These are phyloP conservation scores for Drosophila bifasciata DNA, from an alignment of 1,140 invertebrate genomes.

Conservation along the genomic window DNA sequence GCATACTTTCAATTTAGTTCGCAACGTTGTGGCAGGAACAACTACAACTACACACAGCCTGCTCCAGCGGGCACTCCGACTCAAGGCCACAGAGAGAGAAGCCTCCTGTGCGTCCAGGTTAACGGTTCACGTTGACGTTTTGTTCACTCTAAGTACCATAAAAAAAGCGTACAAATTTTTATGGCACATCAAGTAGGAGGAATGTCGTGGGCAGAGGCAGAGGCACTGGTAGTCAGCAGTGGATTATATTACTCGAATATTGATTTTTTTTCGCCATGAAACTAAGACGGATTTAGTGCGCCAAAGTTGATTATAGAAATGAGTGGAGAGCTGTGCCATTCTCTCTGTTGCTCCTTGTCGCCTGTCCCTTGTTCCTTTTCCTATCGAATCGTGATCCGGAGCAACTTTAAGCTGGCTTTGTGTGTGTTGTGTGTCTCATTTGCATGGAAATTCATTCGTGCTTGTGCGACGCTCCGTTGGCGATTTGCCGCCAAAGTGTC, in stretches of 20 bases:
- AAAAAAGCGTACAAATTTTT: slow-evolving; percentile 70
- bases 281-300: slow-evolving; percentile 44
- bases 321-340: slow-evolving; percentile 15
- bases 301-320: slow-evolving; percentile 14
- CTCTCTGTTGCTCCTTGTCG: slow-evolving; percentile 4
- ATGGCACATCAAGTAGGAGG: slow-evolving; percentile 53
- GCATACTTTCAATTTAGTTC: slow-evolving; percentile 53
- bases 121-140: slow-evolving; percentile 52
- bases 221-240: background rate
- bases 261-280: slow-evolving; percentile 54
- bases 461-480: slow-evolving; percentile 1
- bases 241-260: slow-evolving; percentile 48
- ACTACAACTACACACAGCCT: slow-evolving; percentile 55
- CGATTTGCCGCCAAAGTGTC: slow-evolving; percentile 39
- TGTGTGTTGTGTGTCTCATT: slow-evolving; percentile 33
- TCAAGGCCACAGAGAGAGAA: slow-evolving; percentile 44
- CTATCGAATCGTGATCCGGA: slow-evolving; percentile 41
- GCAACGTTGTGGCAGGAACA: slow-evolving; percentile 39
- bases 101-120: slow-evolving; percentile 16
- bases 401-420: slow-evolving; percentile 45
- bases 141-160: slow-evolving; percentile 71
- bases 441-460: slow-evolving; percentile 47
- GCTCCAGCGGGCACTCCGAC: slow-evolving; percentile 31
- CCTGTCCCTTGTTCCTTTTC: slow-evolving; percentile 40
- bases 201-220: background rate